Conservation (phyloP, 2,888 invertebrate species). For the Stenchaetothrips biformis region DNA sequence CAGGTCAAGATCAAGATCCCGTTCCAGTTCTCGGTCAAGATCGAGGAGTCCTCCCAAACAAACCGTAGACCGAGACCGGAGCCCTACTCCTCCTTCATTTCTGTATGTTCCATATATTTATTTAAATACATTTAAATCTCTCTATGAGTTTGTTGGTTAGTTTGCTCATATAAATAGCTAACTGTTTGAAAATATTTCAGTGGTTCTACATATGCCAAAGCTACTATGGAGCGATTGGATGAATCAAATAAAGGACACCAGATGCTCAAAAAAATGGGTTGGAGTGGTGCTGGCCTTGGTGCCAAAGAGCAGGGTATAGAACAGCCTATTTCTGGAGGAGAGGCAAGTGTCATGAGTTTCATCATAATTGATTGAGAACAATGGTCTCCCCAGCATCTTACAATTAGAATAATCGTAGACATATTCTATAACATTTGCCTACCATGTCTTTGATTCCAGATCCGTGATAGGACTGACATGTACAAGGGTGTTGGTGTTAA, state of each 20-base stretch:
- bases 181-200: conserved; percentile 36
- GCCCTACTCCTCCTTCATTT: conserved; percentile 69
- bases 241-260: conserved; percentile 95
- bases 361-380: background rate
- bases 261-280: conserved; percentile 96
- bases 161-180: conserved; percentile 8
- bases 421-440: conserved; percentile 29
- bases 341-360: conserved; percentile 49
- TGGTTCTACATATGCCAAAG: conserved; percentile 47
- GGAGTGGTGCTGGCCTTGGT: conserved; percentile 92
- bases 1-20: conserved; percentile 48
- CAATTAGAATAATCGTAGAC: background rate
- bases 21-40: conserved; percentile 41
- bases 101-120: conserved; percentile 61
- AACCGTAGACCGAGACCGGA: conserved; percentile 47
- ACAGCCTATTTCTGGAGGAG: conserved; percentile 87
- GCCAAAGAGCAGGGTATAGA: conserved; percentile 93
- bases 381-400: conserved; percentile 27
- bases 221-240: conserved; percentile 62
- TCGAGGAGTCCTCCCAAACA: conserved; percentile 45
- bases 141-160: conserved; percentile 23
- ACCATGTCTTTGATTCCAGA: conserved; percentile 39
- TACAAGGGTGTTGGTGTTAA: conserved; percentile 94
- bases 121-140: conserved; percentile 30
- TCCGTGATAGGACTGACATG: conserved; percentile 83